A percentile compares a stretch with the other conserved stretches of the same genome.
Conservation (phyloP, 2,888 invertebrate genomes). For the Aproaerema taeniolella region DNA sequence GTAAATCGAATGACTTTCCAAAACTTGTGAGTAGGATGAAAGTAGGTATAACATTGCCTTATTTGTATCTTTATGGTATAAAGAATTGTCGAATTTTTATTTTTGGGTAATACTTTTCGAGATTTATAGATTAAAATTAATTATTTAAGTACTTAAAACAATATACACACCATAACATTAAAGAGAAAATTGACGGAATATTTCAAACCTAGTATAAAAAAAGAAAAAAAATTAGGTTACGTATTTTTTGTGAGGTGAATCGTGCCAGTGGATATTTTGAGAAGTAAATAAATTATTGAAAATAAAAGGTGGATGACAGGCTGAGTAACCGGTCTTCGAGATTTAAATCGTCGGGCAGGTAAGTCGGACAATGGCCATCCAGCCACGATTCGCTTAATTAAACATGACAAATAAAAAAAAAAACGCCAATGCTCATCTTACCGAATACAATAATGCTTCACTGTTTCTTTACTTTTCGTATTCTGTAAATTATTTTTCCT, state of each 20-base stretch:
- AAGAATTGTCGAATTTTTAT: no score
- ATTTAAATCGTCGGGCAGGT: conserved; percentile 63
- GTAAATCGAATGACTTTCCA: conserved; percentile 37
- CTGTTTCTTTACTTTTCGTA: conserved; percentile 15
- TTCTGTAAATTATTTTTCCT: no score
- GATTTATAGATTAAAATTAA: no score
- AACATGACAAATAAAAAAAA: conserved; percentile 60
- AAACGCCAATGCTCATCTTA: conserved; percentile 16
- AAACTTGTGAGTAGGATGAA: conserved; percentile 20
- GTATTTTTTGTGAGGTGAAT: conserved; percentile 40
- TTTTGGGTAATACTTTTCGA: no score
- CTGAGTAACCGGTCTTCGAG: conserved; percentile 52
- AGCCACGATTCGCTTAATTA: conserved; percentile 67
- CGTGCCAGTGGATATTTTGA: conserved; percentile 49
- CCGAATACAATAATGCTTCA: conserved; percentile 17
- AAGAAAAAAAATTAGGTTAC: no score
- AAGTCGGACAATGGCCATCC: conserved; percentile 67
- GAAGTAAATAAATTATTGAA: conserved; percentile 53
- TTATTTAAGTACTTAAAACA: no score
- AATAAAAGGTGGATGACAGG: conserved; percentile 56
- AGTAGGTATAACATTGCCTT: conserved; percentile 30
- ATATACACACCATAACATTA: no score
- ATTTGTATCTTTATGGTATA: neutral
- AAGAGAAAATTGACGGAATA: no score
- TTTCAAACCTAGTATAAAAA: no score